Evolutionary conservation across 92 coral and sea anemone species (phyloP), one percentile per base, ranked within the genome.

Genomic region (Parazoanthus swiftii): DNA sequence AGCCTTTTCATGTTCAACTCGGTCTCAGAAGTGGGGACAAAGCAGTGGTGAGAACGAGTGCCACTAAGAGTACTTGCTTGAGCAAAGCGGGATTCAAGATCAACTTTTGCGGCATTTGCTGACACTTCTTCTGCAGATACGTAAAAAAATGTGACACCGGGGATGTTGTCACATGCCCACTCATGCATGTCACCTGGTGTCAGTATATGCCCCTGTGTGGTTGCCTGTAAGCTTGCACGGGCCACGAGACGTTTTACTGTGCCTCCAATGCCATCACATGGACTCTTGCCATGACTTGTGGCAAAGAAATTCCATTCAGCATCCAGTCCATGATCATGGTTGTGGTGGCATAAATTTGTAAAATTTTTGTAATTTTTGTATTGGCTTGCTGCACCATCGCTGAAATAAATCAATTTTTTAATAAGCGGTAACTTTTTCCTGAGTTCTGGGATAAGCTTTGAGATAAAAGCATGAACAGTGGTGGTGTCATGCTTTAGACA

Each of bases 401-500:
- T 84, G 26, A 85, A 85, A 5, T 85, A 85, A 54, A 23, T 59
- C 36, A 87, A 21, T 46, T 54, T 43, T 38, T 42, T 25, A 44
- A 48, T 36, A 3, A 13, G 70, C 48, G 88, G 81, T 6, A 85
- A 3, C 3, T 13, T 48, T 2, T n/a, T 6, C 25, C 39, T 85
- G 88, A 85, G 33, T 6, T 85, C 8, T 37, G 81, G 18, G 18
- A 85, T 51, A 50, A 78, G 48, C 20, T n/a, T 33, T 21, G 58
- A 76, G 21, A 87, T 87, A 11, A 87, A 79, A 37, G 89, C 89
- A 75, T 86, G 51, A 20, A 87, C 86, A 87, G 90, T 71, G 66
- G 86, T 79, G 4, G 90, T 71, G 37, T 87, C 90, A 79, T 87
- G 90, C 75, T 78, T 87, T 29, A 87, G 90, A 26, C 86, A 87